Evolutionary conservation across 2,113 vertebrate species (phyloP).

Genomic region (Pleuronectes platessa): DNA sequence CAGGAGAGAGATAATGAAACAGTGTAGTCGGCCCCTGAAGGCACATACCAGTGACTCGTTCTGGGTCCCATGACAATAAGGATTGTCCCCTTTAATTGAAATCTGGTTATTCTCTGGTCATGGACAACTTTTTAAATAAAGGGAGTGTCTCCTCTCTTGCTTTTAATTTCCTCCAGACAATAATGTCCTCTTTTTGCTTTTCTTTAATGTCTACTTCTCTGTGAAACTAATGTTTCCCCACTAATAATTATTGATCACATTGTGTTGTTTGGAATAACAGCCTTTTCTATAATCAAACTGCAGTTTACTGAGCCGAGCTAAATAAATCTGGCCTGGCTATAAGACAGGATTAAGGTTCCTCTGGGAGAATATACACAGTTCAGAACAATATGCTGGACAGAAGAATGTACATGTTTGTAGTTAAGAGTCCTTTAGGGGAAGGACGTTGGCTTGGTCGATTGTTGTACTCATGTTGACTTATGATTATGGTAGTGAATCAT

Average conservation of each 20-base stretch:
- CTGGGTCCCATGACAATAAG: slow-evolving; percentile 69
- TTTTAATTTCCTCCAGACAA: slow-evolving; percentile 16
- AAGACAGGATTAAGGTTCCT: not conserved
- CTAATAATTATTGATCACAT: not conserved
- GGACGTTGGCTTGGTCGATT: not conserved
- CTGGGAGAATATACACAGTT: not conserved
- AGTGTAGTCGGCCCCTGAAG: slow-evolving; percentile 59
- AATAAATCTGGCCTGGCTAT: not conserved
- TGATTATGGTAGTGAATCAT: no score
- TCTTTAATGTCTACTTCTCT: not conserved
- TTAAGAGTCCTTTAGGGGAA: not conserved
- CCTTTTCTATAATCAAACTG: not conserved
- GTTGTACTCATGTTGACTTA: not conserved
- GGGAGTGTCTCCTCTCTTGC: slow-evolving; percentile 1
- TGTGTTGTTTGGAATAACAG: not conserved
- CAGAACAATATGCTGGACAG: not conserved
- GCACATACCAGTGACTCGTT: slow-evolving; percentile 48
- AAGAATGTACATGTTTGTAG: not conserved
- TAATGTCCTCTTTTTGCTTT: slow-evolving; percentile 1
- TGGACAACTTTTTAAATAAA: slow-evolving; percentile 66
- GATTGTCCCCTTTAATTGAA: slow-evolving; percentile 80
- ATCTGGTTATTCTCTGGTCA: slow-evolving; percentile 57
- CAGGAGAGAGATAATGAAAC: slow-evolving; percentile 71
- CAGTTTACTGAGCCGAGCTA: not conserved
- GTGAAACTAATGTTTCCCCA: not conserved